A percentile compares a stretch with the other conserved stretches of the same genome.
phyloP scores from a whole-genome alignment of 1,140 invertebrate species.

The Papilio polytes region DNA sequence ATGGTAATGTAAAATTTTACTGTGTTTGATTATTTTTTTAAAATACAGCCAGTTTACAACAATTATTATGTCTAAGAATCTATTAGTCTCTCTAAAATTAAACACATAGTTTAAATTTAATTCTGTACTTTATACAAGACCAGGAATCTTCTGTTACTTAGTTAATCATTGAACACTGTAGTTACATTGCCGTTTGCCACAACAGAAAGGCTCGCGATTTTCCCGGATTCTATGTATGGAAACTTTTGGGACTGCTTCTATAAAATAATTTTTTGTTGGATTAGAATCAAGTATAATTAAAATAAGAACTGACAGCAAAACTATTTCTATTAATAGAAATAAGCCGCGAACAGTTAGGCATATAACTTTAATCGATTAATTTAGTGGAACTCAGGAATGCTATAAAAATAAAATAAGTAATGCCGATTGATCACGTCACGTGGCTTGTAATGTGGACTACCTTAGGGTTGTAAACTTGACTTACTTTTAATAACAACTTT shows the following conservation, averaged over 20 bases:
- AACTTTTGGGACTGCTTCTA: not conserved
- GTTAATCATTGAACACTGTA: not conserved
- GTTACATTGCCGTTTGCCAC: not conserved
- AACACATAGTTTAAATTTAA: too few species aligned
- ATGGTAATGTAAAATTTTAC: too few species aligned
- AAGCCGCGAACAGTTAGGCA: not conserved
- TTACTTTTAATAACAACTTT: too few species aligned
- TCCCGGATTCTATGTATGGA: not conserved
- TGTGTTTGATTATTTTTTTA: too few species aligned
- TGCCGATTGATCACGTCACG: not conserved
- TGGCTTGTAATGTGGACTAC: not conserved
- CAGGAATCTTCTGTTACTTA: not conserved
- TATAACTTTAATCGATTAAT: not conserved
- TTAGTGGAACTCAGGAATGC: not conserved
- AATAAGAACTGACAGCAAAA: too few species aligned
- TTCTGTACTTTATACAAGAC: too few species aligned
- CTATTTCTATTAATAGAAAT: not conserved
- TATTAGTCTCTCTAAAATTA: too few species aligned
- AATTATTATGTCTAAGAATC: too few species aligned
- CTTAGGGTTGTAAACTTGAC: not conserved
- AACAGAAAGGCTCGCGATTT: not conserved
- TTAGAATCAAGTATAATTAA: too few species aligned
- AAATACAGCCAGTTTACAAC: too few species aligned
- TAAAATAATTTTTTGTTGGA: too few species aligned
- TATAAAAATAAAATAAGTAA: constrained; percentile 8